phyloP scores from a whole-genome alignment of 2,888 invertebrate genomes.

The Drosophila siamana region DNA sequence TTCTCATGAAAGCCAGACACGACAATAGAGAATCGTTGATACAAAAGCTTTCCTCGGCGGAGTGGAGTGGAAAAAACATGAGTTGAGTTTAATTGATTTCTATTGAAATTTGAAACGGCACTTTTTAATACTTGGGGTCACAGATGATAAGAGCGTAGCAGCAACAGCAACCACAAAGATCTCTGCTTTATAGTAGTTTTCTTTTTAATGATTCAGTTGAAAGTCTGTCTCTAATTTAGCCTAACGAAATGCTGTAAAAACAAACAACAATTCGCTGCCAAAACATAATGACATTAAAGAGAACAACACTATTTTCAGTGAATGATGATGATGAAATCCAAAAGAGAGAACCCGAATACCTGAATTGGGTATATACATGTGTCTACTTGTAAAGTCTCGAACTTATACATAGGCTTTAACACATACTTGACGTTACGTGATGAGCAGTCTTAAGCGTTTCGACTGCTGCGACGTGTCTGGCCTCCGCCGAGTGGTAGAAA shows the following conservation, averaged over 20 bases:
- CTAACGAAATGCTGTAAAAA: not conserved
- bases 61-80: slow-evolving; percentile 50
- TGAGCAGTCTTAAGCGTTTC: slow-evolving; percentile 67
- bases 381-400: slow-evolving; percentile 21
- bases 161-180: slow-evolving; percentile 24
- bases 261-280: not conserved
- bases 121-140: slow-evolving; percentile 62
- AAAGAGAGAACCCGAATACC: slow-evolving; percentile 1
- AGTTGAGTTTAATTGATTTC: slow-evolving; percentile 73
- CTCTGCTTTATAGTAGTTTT: slow-evolving; percentile 14
- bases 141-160: slow-evolving; percentile 10
- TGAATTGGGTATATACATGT: not conserved
- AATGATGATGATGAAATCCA: slow-evolving; percentile 25
- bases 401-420: slow-evolving; percentile 28
- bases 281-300: slow-evolving; percentile 15
- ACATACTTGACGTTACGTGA: slow-evolving; percentile 58
- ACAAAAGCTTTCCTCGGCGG: slow-evolving; percentile 54
- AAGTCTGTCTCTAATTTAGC: not conserved
- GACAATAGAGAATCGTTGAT: slow-evolving; percentile 52
- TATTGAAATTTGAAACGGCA: slow-evolving; percentile 77
- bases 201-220: slow-evolving; percentile 38
- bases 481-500: slow-evolving; percentile 38
- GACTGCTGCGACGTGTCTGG: slow-evolving; percentile 61
- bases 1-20: slow-evolving; percentile 46
- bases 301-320: slow-evolving; percentile 7